Evolutionary conservation across 2,797 vertebrate genomes (phyloP).

Genomic region (Liparis tanakae): DNA sequence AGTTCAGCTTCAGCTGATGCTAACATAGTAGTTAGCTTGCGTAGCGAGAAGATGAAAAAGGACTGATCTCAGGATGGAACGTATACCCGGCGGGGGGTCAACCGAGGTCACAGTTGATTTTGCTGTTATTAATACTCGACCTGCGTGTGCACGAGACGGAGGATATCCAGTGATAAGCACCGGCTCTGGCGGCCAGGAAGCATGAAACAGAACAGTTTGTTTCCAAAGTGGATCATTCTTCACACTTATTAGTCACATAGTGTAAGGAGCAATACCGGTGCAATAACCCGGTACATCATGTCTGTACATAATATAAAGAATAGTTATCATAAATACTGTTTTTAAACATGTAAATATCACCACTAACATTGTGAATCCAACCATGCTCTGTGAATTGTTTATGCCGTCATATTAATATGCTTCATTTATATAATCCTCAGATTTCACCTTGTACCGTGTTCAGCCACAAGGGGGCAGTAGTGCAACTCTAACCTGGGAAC

Average conservation of each 20-base stretch:
- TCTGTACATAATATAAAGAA: background rate
- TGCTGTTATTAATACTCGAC: too few relatives aligned
- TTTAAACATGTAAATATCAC: background rate
- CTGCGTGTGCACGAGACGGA: too few relatives aligned
- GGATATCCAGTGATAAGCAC: too few relatives aligned
- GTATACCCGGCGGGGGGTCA: too few relatives aligned
- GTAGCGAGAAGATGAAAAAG: too few relatives aligned
- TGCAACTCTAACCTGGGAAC: background rate
- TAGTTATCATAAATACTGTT: background rate
- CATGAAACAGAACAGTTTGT: background rate
- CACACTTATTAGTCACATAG: background rate
- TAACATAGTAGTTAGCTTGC: too few relatives aligned
- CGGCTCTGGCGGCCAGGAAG: too few relatives aligned
- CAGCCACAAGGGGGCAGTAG: background rate
- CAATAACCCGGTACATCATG: background rate
- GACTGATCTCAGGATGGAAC: too few relatives aligned
- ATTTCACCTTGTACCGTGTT: background rate
- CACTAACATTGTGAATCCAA: background rate
- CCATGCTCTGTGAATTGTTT: background rate
- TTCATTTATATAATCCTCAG: background rate
- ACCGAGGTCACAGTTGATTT: too few relatives aligned
- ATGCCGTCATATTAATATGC: background rate
- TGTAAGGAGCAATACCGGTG: too few relatives aligned
- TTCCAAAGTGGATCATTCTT: background rate
- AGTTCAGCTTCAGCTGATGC: too few relatives aligned